A percentile compares a stretch with the other conserved stretches of the same genome.
Conservation (phyloP, 2,888 invertebrate genomes). For the Nemurella pictetii region DNA sequence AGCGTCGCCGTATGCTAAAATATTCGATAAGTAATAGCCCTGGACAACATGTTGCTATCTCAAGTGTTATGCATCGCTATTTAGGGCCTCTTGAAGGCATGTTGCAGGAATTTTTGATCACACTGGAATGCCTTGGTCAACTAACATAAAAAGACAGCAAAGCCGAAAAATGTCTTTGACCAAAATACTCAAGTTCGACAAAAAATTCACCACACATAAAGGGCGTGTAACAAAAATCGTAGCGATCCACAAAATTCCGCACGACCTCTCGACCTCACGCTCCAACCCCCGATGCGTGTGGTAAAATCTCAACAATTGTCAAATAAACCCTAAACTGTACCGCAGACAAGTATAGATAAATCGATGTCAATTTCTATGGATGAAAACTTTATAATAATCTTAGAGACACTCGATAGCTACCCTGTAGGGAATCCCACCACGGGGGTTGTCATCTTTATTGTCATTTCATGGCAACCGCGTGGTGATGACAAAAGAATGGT, state of each 20-base stretch:
- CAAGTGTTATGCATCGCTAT: too few relatives aligned
- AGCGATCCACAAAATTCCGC: background rate
- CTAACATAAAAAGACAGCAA: background rate
- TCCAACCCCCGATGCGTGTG: background rate
- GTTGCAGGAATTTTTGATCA: too few relatives aligned
- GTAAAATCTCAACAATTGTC: background rate
- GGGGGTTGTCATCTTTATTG: background rate
- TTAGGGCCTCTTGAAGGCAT: too few relatives aligned
- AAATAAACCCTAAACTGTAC: background rate
- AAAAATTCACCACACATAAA: background rate
- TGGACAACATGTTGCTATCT: too few relatives aligned
- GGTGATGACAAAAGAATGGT: background rate
- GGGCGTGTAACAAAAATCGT: background rate
- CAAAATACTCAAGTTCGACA: background rate
- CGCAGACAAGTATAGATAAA: background rate
- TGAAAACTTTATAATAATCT: background rate
- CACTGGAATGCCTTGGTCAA: background rate
- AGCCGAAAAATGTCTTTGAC: background rate
- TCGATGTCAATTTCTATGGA: background rate
- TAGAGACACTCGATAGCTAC: background rate
- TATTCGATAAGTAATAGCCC: too few relatives aligned
- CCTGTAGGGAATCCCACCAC: background rate
- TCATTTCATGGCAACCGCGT: background rate
- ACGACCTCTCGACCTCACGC: background rate
- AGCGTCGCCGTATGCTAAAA: too few relatives aligned